Percentiles rank a stretch among this genome's conserved stretches.
Conservation (phyloP, 2,113 vertebrate genomes). For the Syrmaticus mikado region DNA sequence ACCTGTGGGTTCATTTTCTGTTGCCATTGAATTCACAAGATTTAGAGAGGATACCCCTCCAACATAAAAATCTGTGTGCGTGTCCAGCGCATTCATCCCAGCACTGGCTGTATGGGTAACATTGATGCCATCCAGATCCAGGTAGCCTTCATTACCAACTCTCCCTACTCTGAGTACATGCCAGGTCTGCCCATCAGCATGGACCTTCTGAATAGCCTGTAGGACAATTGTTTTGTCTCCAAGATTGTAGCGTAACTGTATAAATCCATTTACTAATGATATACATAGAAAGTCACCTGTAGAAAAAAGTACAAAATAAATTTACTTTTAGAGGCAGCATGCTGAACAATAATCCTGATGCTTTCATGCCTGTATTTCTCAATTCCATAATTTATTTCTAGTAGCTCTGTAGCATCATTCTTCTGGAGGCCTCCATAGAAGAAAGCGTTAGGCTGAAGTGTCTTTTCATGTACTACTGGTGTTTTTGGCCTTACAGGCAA, state of each 20-base stretch:
- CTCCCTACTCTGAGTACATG: constrained; percentile 81
- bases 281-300: constrained; percentile 90
- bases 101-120: constrained; percentile 59
- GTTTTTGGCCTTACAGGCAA: not conserved
- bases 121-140: constrained; percentile 78
- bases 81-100: constrained; percentile 83
- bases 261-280: constrained; percentile 79
- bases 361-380: not conserved
- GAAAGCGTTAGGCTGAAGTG: not conserved
- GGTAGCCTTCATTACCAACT: constrained; percentile 79
- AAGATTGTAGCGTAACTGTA: constrained; percentile 86
- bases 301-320: not conserved
- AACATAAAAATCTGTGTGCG: constrained; percentile 80
- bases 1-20: constrained; percentile 75
- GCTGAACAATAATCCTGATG: not conserved
- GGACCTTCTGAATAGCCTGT: constrained; percentile 72
- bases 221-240: constrained; percentile 80
- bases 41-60: constrained; percentile 84
- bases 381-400: not conserved
- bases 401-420: not conserved
- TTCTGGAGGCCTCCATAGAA: not conserved
- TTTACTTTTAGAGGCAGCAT: not conserved
- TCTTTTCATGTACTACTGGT: not conserved
- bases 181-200: constrained; percentile 73
- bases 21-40: constrained; percentile 76